Percentiles rank a stretch among this genome's conserved stretches.
These are phyloP conservation scores for Lasius fuliginosus DNA, from an alignment of 2,888 invertebrate genomes.

Conservation along the genomic window DNA sequence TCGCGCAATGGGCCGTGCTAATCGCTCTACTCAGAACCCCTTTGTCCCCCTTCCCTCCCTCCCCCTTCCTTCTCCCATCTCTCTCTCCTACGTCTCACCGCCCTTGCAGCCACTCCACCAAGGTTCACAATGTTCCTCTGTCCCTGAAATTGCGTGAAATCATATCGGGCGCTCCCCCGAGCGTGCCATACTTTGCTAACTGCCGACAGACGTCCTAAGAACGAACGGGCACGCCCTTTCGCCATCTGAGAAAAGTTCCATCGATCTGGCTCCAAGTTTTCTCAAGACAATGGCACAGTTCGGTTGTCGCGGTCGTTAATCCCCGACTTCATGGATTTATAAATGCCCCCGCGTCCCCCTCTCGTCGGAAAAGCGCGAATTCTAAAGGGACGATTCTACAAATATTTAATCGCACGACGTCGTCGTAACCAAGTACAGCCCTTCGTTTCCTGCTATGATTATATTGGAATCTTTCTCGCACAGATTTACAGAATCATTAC, in stretches of 20 bases:
- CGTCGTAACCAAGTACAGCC: constrained; percentile 28
- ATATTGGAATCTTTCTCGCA: constrained; percentile 18
- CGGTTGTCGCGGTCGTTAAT: constrained; percentile 70
- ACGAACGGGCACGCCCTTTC: constrained; percentile 71
- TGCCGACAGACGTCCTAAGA: constrained; percentile 68
- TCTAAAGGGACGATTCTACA: constrained; percentile 46
- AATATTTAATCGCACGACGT: constrained; percentile 55
- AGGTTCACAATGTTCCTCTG: constrained; percentile 70
- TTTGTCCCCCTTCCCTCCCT: constrained; percentile 68
- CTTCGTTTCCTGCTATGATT: constrained; percentile 13
- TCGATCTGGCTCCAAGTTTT: constrained; percentile 66
- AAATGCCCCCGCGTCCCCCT: constrained; percentile 28
- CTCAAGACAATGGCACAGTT: constrained; percentile 68
- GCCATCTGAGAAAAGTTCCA: constrained; percentile 72
- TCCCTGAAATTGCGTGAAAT: constrained; percentile 80
- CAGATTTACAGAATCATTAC: constrained; percentile 35
- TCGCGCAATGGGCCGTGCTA: constrained; percentile 84
- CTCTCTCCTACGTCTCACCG: constrained; percentile 56
- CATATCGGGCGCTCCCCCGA: constrained; percentile 76
- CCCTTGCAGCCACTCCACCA: constrained; percentile 59
- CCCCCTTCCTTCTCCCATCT: constrained; percentile 53
- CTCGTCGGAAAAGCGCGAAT: not conserved
- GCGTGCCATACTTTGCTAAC: constrained; percentile 72
- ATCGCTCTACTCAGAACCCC: constrained; percentile 82
- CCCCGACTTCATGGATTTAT: constrained; percentile 54